These are phyloP conservation scores for Cettia cetti DNA, from an alignment of 2,113 vertebrate genomes.

Conservation along the genomic window DNA sequence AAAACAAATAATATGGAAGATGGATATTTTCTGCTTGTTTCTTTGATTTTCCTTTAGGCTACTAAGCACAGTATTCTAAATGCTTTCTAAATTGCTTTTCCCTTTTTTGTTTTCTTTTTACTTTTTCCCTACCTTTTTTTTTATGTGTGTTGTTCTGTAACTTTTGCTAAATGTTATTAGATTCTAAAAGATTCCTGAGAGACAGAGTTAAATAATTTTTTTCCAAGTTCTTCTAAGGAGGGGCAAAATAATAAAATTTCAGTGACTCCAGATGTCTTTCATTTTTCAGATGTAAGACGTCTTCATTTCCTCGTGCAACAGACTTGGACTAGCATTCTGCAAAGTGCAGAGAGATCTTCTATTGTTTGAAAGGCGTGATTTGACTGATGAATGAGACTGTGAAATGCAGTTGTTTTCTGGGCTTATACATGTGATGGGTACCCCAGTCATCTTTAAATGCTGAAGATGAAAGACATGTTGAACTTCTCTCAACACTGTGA, in stretches of 20 bases:
- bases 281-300: background rate
- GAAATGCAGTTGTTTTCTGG: background rate
- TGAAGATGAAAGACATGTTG: background rate
- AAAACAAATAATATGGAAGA: background rate
- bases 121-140: background rate
- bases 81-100: background rate
- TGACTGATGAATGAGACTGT: background rate
- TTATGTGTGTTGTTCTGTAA: background rate
- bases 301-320: background rate
- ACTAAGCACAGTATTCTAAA: background rate
- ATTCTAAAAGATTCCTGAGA: background rate
- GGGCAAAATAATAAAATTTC: background rate
- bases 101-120: background rate
- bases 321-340: background rate
- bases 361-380: background rate
- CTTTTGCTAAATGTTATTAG: background rate
- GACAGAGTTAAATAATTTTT: background rate
- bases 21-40: background rate
- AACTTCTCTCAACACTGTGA: background rate
- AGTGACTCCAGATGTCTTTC: background rate
- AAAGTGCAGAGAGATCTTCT: background rate
- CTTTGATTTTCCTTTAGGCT: background rate
- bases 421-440: background rate
- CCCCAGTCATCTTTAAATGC: background rate
- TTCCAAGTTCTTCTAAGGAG: background rate